A percentile compares a stretch with the other conserved stretches of the same genome.
These are phyloP conservation scores for Lagopus muta DNA, from an alignment of 2,113 vertebrate genomes.

Conservation along the genomic window DNA sequence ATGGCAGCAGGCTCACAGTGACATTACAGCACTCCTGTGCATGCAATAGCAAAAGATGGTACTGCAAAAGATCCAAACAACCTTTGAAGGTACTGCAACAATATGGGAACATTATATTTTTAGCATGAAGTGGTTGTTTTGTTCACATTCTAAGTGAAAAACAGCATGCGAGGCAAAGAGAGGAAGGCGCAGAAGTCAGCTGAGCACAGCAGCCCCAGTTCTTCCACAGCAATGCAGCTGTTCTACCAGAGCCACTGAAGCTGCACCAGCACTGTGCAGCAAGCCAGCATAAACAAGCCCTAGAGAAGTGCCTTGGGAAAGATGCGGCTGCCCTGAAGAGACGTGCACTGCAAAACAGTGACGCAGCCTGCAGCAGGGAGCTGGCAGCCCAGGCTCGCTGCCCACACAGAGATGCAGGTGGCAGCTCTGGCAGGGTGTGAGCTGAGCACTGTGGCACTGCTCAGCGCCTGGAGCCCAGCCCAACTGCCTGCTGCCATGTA, in stretches of 20 bases:
- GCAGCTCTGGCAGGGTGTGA: not conserved
- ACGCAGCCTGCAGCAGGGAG: not conserved
- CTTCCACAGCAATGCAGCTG: not conserved
- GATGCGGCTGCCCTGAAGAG: not conserved
- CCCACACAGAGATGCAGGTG: not conserved
- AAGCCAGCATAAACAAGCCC: not conserved
- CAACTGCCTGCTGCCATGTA: not conserved
- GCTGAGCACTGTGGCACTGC: not conserved
- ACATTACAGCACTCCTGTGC: not conserved
- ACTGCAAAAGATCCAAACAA: not conserved
- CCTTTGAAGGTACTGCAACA: not conserved
- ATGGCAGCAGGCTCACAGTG: not conserved
- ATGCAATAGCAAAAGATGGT: rapidly evolving
- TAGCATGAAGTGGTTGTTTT: rapidly evolving
- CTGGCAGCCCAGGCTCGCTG: not conserved
- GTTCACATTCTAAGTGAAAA: not conserved
- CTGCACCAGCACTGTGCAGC: not conserved
- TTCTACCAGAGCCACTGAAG: not conserved
- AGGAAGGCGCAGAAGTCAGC: not conserved
- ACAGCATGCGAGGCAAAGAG: not conserved
- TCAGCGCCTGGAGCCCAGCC: no score
- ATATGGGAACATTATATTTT: not conserved
- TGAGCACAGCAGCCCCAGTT: not conserved
- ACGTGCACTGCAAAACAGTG: not conserved
- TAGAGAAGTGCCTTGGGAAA: not conserved